Base-by-base conservation (phyloP, 2,113 vertebrate species). In the Poecile atricapillus region DNA sequence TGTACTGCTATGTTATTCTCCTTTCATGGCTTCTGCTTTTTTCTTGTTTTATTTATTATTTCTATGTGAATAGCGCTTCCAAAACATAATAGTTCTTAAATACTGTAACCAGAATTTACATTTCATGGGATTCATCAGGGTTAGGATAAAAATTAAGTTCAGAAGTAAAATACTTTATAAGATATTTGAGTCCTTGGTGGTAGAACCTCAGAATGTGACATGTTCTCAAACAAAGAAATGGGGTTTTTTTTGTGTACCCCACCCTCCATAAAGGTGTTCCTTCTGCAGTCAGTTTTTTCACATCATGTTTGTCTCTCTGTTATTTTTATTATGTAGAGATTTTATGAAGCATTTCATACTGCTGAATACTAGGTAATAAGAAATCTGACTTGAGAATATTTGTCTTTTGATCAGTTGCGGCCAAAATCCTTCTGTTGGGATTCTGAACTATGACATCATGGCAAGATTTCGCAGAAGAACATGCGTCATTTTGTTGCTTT, bases 381-480 rank as follows among this genome's bases (percentile, higher is more conserved):
- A 96, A 92, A 65, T 93, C 87, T 96, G 71, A 96, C 90, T 71
- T 83, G 35, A 49, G 96, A 97, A 95, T 97, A 50, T 93, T 71
- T 93, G 85, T 96, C 49, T 97, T 96, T 97, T 92, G 69, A 94
- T 97, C 91, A 96, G 96, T 97, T 97, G 62, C 79, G 20, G 96
- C 76, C 90, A 47, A 97, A 92, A 64, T 89, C 65, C 93, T 84
- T 75, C 82, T 74, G 28, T 94, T 95, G 82, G 93, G 91, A 97
- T 74, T 95, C 97, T 97, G 96, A 98, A 98, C 93, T 90, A 98
- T 98, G 98, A 97, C 98, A 98, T 97, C 96, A 99, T 99, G 99
- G 99, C 98, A 96, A 98, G 99, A 97, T 98, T 99, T 96, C 98
- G 98, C 87, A 98, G 98, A 94, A 99, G 98, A 97, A 98, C 98